Evolutionary conservation across 2,888 invertebrate species (phyloP), one percentile per base, ranked within the genome.

Genomic region (Apamea epomidion): DNA sequence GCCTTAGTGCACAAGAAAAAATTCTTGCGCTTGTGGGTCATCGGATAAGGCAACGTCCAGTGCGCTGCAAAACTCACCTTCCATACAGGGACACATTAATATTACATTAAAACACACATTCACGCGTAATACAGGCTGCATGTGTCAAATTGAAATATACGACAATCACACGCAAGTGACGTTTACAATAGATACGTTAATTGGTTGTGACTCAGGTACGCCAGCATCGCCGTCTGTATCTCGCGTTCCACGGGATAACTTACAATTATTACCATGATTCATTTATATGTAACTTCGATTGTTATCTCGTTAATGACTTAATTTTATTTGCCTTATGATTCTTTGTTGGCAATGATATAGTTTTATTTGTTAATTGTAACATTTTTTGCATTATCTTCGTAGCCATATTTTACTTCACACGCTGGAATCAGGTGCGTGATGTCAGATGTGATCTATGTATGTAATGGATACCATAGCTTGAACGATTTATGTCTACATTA

Each of bases 81-180:
- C 92, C 92, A 81, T 91, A 92, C 91, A 92, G 80, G 93, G 93
- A 76, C 76, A 84, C 92, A 95, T 95, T 93, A 93, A 93, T 94
- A 94, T 93, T 94, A 90, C 92, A 93, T 93, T 91, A 92, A 92
- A 91, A 92, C 92, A 92, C 86, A 90, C 90, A 91, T 92, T 91
- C 87, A 84, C 88, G 78, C 89, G 90, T 91, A 86, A 78, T 87
- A 86, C 85, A 78, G 75, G 90, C 91, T 89, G 88, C 90, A 95
- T 95, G 94, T 95, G 95, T 95, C 94, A 94, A 95, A 94, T 92
- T 95, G 95, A 95, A 94, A 93, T 94, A 94, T 94, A 93, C 86
- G 87, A 88, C 84, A 87, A 84, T 86, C 89, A 87, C 87, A 88
- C 87, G 83, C 89, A 91, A 90, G 86, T 94, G 94, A 95, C 94